Percentiles rank a stretch among this genome's conserved stretches.
Evolutionary conservation across 1,140 invertebrate species (phyloP).

Genomic region (Sarcophaga bullata): DNA sequence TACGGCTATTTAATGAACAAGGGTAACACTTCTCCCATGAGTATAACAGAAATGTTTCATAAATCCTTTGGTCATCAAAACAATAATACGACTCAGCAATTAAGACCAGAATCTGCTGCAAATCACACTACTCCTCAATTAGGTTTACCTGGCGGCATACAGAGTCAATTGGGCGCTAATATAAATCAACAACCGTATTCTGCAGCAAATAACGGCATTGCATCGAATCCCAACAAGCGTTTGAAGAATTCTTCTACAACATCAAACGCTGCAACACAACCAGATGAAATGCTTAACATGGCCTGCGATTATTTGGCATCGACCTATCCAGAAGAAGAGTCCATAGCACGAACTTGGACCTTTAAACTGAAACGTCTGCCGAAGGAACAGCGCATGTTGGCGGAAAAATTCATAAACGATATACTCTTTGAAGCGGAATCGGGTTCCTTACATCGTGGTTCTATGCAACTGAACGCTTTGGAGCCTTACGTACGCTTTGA

Average conservation of each 20-base stretch:
- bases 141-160: not conserved
- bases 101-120: not conserved
- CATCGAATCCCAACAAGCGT: slow-evolving; percentile 45
- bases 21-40: slow-evolving; percentile 49
- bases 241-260: not conserved
- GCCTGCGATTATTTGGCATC: slow-evolving; percentile 59
- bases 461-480: slow-evolving; percentile 60
- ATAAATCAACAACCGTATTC: slow-evolving; percentile 51
- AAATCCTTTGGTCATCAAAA: slow-evolving; percentile 55
- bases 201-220: slow-evolving; percentile 45
- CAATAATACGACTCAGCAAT: not conserved
- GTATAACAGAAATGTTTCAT: slow-evolving; percentile 61
- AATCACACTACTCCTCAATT: not conserved
- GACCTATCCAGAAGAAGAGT: slow-evolving; percentile 61
- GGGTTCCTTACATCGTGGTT: slow-evolving; percentile 59
- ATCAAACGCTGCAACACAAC: not conserved
- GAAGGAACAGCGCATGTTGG: slow-evolving; percentile 56
- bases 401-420: slow-evolving; percentile 63
- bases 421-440: slow-evolving; percentile 63
- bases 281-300: slow-evolving; percentile 59
- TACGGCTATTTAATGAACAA: slow-evolving; percentile 22
- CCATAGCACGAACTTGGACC: slow-evolving; percentile 60
- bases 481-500: slow-evolving; percentile 61
- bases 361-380: slow-evolving; percentile 58
- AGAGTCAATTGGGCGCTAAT: not conserved